A percentile compares a stretch with the other conserved stretches of the same genome.
Evolutionary conservation across 2,888 invertebrate species (phyloP).

Genomic region (Dexiosoma caninum): DNA sequence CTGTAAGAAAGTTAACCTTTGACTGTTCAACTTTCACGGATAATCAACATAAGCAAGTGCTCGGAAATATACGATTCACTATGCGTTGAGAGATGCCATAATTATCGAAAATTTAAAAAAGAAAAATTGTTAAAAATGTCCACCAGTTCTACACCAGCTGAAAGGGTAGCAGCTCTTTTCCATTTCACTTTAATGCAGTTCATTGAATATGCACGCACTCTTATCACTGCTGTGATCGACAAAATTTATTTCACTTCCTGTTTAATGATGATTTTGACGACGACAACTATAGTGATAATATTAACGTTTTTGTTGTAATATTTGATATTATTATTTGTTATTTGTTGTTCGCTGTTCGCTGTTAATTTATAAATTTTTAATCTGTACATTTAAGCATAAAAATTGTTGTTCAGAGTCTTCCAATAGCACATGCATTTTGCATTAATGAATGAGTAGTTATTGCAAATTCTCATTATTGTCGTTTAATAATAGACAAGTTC

Average conservation of each 20-base stretch:
- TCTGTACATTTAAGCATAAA: conserved; percentile 45
- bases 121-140: too few species aligned
- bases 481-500: conserved; percentile 17
- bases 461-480: conserved; percentile 13
- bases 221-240: conserved; percentile 1
- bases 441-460: background rate
- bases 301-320: background rate
- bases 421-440: background rate
- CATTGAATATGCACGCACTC: conserved; percentile 9
- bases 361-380: conserved; percentile 38
- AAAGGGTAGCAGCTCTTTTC: too few species aligned
- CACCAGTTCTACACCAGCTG: too few species aligned
- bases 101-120: too few species aligned
- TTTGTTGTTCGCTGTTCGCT: conserved; percentile 1
- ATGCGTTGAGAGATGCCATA: too few species aligned
- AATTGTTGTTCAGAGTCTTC: conserved; percentile 3
- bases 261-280: conserved; percentile 12
- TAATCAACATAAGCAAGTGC: too few species aligned
- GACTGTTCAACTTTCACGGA: too few species aligned
- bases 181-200: conserved; percentile 16
- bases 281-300: background rate
- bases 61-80: too few species aligned
- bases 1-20: too few species aligned
- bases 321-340: background rate
- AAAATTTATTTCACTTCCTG: conserved; percentile 31